Base-by-base conservation (phyloP, 2,797 vertebrate species). In the Hydrocynus forskahlii region DNA sequence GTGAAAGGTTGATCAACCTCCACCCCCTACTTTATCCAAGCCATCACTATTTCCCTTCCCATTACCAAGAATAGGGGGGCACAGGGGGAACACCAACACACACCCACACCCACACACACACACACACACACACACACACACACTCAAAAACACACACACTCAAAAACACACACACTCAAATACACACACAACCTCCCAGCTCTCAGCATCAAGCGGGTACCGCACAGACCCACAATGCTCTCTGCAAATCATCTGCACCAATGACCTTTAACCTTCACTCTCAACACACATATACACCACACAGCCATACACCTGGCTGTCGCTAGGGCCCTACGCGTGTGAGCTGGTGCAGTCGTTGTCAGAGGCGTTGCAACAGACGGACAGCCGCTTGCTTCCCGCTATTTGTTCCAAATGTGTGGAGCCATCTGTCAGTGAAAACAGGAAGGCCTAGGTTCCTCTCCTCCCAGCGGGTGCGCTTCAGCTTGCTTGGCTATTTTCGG, bases 381-480 rank as follows among this genome's bases (percentile, higher is more conserved):
- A 29, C 48, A 88, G 85, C 88, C 67, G 76, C 86, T 87, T 85
- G 93, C 93, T 96, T 96, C 95, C 95, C 92, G 86, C 89, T 92
- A 92, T 95, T 94, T 89, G 93, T 95, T 93, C 90, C 95, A 93
- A 92, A 75, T 91, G 92, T 74, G 87, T 94, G 93, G 93, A 97
- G 94, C 94, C 95, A 94, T 96, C 95, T 96, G 95, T 95, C 95
- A 93, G 93, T 91, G 81, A 93, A 95, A 96, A 96, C 95, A 96
- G 96, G 96, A 97, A 97, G 95, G 92, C 92, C 91, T 57, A 89
- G 92, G 95, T 95, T 94, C 94, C 94, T 93, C 95, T 95, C 94
- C 92, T 93, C 96, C 95, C 95, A 90, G 86, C 91, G 94, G 83
- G 80, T 76, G 50, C 10, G 59, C 71, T 86, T 83, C 79, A 80